phyloP scores from a whole-genome alignment of 2,113 vertebrate genomes.

The Butorides virescens region DNA sequence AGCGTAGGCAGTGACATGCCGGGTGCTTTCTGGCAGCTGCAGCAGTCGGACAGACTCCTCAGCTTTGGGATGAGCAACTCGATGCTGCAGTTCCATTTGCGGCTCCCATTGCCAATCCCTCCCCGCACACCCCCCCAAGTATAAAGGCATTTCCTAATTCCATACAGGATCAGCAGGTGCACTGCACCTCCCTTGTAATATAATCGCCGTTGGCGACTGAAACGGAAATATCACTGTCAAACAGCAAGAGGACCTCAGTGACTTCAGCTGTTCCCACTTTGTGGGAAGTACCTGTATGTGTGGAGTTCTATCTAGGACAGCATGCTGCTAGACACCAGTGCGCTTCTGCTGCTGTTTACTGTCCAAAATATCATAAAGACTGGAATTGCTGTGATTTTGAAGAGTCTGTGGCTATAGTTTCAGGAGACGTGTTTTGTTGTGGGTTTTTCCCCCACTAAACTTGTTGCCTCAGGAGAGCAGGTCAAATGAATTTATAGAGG shows the following conservation, averaged over 20 bases:
- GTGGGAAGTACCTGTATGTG: background rate
- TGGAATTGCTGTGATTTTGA: background rate
- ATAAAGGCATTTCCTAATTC: background rate
- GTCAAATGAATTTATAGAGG: background rate
- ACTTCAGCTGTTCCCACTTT: background rate
- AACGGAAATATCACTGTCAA: background rate
- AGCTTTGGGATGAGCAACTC: background rate
- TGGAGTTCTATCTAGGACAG: background rate
- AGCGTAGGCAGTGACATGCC: accelerated
- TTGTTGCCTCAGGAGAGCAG: background rate
- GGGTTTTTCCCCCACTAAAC: background rate
- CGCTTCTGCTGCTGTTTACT: background rate
- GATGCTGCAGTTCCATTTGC: background rate
- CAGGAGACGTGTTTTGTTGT: background rate
- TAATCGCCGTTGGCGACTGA: accelerated
- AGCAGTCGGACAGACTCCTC: background rate
- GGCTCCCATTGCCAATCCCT: accelerated
- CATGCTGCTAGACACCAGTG: background rate
- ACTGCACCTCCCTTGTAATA: background rate
- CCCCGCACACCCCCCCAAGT: background rate
- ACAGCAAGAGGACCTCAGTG: background rate
- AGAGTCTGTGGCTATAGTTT: background rate
- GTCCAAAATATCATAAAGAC: background rate
- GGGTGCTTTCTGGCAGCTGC: background rate
- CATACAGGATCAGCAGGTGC: background rate